Conservation (phyloP, 2,888 invertebrate genomes). For the Epsilonema sp. region DNA sequence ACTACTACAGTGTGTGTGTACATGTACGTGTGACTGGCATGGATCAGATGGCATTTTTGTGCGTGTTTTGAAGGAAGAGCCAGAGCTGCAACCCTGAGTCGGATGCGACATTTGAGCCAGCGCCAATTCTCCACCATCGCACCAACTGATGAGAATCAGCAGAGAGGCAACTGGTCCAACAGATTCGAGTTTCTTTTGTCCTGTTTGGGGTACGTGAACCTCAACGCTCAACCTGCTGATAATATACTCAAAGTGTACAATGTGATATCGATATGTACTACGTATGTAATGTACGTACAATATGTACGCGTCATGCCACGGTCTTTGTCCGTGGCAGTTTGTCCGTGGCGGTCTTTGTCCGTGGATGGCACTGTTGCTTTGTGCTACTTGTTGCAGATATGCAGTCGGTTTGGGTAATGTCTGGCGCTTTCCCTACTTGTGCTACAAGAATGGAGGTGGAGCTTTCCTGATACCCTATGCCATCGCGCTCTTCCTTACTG, state of each 20-base stretch:
- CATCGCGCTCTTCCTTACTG: constrained; percentile 29
- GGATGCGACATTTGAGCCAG: constrained; percentile 14
- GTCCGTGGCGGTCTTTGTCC: no score
- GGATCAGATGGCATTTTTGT: no score
- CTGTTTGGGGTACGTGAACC: constrained; percentile 37
- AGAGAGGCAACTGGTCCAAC: constrained; percentile 34
- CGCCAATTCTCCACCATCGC: constrained; percentile 12
- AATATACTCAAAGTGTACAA: neutral
- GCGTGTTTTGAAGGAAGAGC: no score
- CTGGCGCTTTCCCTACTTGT: constrained; percentile 39
- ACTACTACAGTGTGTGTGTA: no score
- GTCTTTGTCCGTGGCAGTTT: no score
- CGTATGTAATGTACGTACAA: no score
- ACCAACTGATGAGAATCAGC: constrained; percentile 27
- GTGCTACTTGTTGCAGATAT: no score
- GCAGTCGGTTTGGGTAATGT: constrained; percentile 43
- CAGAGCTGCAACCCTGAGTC: constrained; percentile 9
- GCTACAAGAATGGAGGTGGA: constrained; percentile 29
- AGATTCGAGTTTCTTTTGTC: constrained; percentile 40
- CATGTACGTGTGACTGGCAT: no score
- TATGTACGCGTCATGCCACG: no score
- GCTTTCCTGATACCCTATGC: constrained; percentile 31
- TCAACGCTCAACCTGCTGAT: no score
- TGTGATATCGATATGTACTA: neutral
- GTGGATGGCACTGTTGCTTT: no score